phyloP scores from a whole-genome alignment of 2,888 invertebrate genomes.

The Acholoe squamosa region DNA sequence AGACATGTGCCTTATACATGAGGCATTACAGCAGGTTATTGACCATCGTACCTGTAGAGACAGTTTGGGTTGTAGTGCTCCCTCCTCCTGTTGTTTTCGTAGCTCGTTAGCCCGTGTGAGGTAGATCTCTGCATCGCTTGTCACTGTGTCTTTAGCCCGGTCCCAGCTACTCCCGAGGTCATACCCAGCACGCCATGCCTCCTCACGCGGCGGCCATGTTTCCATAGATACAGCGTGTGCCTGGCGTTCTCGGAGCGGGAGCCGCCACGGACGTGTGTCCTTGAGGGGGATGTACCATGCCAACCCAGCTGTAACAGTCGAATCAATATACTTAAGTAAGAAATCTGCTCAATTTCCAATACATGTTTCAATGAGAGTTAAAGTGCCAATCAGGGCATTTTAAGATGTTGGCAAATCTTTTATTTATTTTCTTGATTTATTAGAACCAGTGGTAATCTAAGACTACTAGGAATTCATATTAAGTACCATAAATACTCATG shows the following conservation, averaged over 20 bases:
- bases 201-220: constrained; percentile 44
- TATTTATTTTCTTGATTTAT: too few relatives aligned
- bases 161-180: not conserved
- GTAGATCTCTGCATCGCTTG: not conserved
- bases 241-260: constrained; percentile 76
- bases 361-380: too few relatives aligned
- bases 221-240: constrained; percentile 66
- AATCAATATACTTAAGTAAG: too few relatives aligned
- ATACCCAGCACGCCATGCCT: not conserved
- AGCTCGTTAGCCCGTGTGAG: not conserved
- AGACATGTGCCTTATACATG: too few relatives aligned
- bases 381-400: too few relatives aligned
- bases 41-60: constrained; percentile 2
- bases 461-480: too few relatives aligned
- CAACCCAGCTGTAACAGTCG: constrained; percentile 66
- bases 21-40: too few relatives aligned
- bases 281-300: constrained; percentile 77
- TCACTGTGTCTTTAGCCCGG: not conserved
- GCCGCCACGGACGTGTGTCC: constrained; percentile 75
- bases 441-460: too few relatives aligned
- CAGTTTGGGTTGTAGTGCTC: not conserved
- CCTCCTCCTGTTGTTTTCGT: not conserved
- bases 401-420: too few relatives aligned
- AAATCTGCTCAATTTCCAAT: too few relatives aligned
- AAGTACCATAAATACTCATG: too few relatives aligned